phyloP scores from a whole-genome alignment of 2,888 invertebrate species.

The Drosophila borealis region DNA sequence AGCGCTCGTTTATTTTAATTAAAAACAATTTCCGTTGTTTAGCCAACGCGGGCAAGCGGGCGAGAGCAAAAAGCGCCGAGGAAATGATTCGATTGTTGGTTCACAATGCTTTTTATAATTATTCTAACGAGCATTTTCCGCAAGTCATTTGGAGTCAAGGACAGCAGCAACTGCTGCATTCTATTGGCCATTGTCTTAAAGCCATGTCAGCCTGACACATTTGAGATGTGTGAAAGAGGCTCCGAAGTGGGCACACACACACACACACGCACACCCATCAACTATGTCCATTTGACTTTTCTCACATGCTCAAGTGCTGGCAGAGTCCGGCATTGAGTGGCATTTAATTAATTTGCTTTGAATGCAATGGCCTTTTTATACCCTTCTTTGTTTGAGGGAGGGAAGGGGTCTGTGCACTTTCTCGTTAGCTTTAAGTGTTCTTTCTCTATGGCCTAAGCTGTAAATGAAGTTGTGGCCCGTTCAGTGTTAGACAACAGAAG shows the following conservation, averaged over 20 bases:
- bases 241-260: conserved; percentile 4
- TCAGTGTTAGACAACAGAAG: conserved; percentile 6
- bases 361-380: conserved; percentile 33
- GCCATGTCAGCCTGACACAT: conserved; percentile 45
- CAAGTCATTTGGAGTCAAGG: conserved; percentile 17
- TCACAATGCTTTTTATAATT: conserved; percentile 37
- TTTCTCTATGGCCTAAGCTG: conserved; percentile 45
- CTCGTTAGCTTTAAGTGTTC: conserved; percentile 41
- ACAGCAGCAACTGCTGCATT: conserved; percentile 31
- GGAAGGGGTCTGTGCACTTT: conserved; percentile 3
- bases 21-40: conserved; percentile 70
- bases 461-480: conserved; percentile 40
- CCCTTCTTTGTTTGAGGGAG: conserved; percentile 5
- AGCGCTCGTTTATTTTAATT: conserved; percentile 69
- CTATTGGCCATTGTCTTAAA: conserved; percentile 40
- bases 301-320: conserved; percentile 21
- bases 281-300: conserved; percentile 33
- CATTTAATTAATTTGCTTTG: conserved; percentile 77
- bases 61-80: conserved; percentile 9
- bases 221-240: conserved; percentile 28
- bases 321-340: conserved; percentile 58
- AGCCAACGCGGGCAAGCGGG: conserved; percentile 18
- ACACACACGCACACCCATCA: background rate
- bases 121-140: conserved; percentile 58
- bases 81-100: conserved; percentile 60